Conservation (phyloP, 2,113 vertebrate genomes). For the Indri indri region DNA sequence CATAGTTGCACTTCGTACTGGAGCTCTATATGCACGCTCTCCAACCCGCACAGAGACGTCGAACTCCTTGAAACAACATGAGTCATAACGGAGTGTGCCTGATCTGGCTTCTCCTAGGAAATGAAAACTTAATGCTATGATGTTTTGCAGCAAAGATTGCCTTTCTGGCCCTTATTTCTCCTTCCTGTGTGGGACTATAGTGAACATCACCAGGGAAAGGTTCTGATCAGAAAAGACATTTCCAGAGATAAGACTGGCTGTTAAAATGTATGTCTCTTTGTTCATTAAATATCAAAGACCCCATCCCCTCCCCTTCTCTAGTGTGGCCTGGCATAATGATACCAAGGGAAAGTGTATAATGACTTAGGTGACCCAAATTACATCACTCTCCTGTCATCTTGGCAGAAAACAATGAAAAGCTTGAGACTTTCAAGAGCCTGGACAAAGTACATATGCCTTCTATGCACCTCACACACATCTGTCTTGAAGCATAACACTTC, state of each 20-base stretch:
- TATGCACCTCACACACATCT: not conserved
- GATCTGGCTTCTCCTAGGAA: not conserved
- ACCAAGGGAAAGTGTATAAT: not conserved
- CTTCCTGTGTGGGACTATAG: not conserved
- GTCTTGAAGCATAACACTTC: not conserved
- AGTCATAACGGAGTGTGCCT: not conserved
- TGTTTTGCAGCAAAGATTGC: not conserved
- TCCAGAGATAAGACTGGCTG: not conserved
- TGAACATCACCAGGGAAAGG: not conserved
- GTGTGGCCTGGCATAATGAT: not conserved
- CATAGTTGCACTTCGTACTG: fast-evolving
- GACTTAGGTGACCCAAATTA: not conserved
- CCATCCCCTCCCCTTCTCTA: not conserved
- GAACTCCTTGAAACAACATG: not conserved
- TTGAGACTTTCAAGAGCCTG: not conserved
- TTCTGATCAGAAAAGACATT: not conserved
- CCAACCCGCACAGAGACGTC: not conserved
- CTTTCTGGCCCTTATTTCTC: not conserved
- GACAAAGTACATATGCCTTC: not conserved
- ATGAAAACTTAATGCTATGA: not conserved
- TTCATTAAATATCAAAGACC: not conserved
- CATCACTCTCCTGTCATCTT: not conserved
- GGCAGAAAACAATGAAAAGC: not conserved
- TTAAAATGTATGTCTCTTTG: not conserved
- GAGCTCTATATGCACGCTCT: not conserved